Percentiles rank a stretch among this genome's conserved stretches.
phyloP scores from a whole-genome alignment of 2,797 vertebrate species.

The Artibeus lituratus region DNA sequence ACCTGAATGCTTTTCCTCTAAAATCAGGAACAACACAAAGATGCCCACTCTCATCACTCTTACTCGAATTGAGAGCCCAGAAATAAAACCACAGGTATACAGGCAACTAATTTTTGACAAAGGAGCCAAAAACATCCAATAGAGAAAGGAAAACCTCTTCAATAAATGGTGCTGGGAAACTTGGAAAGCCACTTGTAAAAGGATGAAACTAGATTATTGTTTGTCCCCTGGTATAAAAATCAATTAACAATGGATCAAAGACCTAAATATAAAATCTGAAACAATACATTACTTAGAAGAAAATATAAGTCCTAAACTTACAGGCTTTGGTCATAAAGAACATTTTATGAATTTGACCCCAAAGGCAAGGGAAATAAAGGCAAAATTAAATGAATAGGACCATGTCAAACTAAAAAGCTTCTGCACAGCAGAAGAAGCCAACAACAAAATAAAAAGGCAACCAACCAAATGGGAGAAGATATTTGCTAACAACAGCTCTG shows the following conservation, averaged over 20 bases:
- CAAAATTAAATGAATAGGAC: background rate
- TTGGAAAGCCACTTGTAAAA: background rate
- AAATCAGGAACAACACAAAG: background rate
- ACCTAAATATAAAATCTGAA: background rate
- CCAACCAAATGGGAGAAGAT: background rate
- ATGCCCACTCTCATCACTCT: background rate
- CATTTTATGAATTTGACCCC: background rate
- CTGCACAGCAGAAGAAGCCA: background rate
- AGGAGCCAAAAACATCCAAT: background rate
- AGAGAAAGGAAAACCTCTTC: background rate
- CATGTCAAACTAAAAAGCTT: background rate
- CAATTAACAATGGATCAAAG: background rate
- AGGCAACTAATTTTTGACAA: background rate
- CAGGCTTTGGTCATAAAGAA: background rate
- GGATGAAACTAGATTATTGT: background rate
- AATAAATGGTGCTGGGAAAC: background rate
- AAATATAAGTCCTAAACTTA: background rate
- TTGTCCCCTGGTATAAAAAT: background rate
- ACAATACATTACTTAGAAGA: background rate
- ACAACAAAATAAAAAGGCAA: background rate
- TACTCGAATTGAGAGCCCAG: background rate
- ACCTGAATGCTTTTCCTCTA: background rate
- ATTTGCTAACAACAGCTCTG: background rate
- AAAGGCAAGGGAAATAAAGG: background rate
- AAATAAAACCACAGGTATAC: background rate